Percentiles rank a stretch among this genome's conserved stretches.
phyloP scores from a whole-genome alignment of 2,113 vertebrate genomes.

The Otis tarda region DNA sequence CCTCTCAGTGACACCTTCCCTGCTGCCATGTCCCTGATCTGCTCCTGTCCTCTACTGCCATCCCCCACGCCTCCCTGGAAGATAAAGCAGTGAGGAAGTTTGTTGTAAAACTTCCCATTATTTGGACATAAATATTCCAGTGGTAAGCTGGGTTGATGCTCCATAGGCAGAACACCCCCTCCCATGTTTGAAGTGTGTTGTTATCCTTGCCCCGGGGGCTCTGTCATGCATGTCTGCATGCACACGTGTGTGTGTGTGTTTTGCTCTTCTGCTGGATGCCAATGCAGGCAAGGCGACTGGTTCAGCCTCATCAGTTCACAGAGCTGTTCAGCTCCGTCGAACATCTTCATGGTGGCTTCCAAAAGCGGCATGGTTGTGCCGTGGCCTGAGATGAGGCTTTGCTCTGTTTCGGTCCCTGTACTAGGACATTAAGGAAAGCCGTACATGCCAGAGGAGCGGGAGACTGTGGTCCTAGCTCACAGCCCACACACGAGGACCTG shows the following conservation, averaged over 20 bases:
- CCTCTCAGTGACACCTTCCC: not conserved
- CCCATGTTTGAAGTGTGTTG: not conserved
- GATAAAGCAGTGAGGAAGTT: not conserved
- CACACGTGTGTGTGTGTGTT: rapidly evolving
- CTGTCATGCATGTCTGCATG: rapidly evolving
- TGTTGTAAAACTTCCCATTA: not conserved
- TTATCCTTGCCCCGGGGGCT: not conserved
- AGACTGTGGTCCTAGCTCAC: not conserved
- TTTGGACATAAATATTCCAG: not conserved
- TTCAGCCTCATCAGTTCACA: rapidly evolving
- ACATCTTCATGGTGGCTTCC: not conserved
- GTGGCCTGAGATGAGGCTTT: not conserved
- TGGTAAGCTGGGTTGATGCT: not conserved
- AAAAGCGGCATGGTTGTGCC: not conserved
- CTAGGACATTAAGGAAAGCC: not conserved
- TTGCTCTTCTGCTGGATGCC: not conserved
- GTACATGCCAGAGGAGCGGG: rapidly evolving
- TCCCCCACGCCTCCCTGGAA: not conserved
- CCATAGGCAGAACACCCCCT: rapidly evolving
- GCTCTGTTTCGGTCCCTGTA: not conserved
- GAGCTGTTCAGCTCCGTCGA: not conserved
- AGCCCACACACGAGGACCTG: not conserved
- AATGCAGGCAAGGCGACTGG: not conserved
- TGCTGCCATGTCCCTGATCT: rapidly evolving
- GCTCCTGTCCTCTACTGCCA: rapidly evolving